Percentiles rank a stretch among this genome's conserved stretches.
These are phyloP conservation scores for Amphibalanus amphitrite DNA, from an alignment of 1,140 invertebrate species.

Conservation along the genomic window DNA sequence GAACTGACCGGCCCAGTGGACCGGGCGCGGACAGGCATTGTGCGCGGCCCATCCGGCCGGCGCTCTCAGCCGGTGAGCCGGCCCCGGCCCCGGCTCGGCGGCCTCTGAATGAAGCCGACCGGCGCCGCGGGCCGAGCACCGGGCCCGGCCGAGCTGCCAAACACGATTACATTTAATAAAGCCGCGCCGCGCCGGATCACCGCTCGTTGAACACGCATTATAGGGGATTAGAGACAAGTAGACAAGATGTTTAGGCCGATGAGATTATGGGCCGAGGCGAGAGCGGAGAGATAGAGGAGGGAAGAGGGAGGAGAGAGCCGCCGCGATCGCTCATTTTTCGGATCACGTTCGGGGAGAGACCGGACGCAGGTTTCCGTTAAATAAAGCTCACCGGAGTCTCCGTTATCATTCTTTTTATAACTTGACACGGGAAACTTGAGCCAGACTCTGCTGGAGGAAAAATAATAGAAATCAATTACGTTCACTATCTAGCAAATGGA, in stretches of 20 bases:
- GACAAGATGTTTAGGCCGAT: not conserved
- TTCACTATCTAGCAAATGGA: not conserved
- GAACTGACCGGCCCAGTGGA: no score
- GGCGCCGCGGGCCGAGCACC: no score
- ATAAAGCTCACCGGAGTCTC: not conserved
- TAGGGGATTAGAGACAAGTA: slow-evolving; percentile 1
- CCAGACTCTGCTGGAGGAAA: not conserved
- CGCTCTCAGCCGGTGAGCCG: no score
- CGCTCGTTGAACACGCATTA: not conserved
- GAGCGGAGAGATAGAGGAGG: not conserved
- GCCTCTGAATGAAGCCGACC: not conserved
- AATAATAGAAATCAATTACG: not conserved
- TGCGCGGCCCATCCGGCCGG: not conserved
- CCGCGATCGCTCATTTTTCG: not conserved
- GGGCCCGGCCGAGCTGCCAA: not conserved
- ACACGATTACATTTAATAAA: slow-evolving; percentile 1
- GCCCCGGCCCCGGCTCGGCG: not conserved
- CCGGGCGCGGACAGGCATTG: not conserved
- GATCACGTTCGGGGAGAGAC: not conserved
- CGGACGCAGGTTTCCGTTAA: not conserved
- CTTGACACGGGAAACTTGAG: not conserved
- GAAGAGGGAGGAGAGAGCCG: not conserved
- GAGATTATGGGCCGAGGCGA: not conserved
- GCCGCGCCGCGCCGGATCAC: no score
- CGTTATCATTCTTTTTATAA: not conserved